Percentiles rank a stretch among this genome's conserved stretches.
Evolutionary conservation across 2,888 invertebrate species (phyloP).

Genomic region (Sinelater perroti): DNA sequence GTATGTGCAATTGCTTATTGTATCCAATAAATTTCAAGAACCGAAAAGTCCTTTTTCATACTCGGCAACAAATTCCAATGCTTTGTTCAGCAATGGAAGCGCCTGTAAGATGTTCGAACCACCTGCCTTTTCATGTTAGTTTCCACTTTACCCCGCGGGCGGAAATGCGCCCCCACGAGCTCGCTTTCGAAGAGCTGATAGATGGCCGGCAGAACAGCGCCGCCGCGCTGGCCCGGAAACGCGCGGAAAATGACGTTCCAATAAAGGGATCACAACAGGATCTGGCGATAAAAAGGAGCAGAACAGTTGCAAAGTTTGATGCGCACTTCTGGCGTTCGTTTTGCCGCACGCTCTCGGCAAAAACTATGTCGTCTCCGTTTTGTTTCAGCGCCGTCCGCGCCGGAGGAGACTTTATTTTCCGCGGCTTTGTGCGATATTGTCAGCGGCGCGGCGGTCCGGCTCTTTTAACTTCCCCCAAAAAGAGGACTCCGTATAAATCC

Average conservation of each 20-base stretch:
- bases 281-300: slow-evolving; percentile 14
- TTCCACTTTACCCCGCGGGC: no score
- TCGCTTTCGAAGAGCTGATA: no score
- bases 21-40: no score
- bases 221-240: no score
- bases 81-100: no score
- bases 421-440: slow-evolving; percentile 34
- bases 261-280: slow-evolving; percentile 21
- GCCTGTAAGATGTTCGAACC: no score
- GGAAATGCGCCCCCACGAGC: no score
- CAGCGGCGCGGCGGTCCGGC: slow-evolving; percentile 29
- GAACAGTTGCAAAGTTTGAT: slow-evolving; percentile 32
- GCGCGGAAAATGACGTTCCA: slow-evolving; percentile 19
- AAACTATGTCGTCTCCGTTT: slow-evolving; percentile 33
- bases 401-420: slow-evolving; percentile 33
- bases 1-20: no score
- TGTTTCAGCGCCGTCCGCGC: slow-evolving; percentile 28
- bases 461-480: slow-evolving; percentile 30
- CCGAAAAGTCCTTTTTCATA: no score
- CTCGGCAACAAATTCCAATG: no score
- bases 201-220: no score
- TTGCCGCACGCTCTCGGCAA: slow-evolving; percentile 22
- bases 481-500: slow-evolving; percentile 29
- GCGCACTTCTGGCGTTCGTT: slow-evolving; percentile 22
- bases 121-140: no score